A percentile compares a stretch with the other conserved stretches of the same genome.
These are phyloP conservation scores for Palythoa grandis DNA, from an alignment of 92 coral and sea anemone species.

Conservation along the genomic window DNA sequence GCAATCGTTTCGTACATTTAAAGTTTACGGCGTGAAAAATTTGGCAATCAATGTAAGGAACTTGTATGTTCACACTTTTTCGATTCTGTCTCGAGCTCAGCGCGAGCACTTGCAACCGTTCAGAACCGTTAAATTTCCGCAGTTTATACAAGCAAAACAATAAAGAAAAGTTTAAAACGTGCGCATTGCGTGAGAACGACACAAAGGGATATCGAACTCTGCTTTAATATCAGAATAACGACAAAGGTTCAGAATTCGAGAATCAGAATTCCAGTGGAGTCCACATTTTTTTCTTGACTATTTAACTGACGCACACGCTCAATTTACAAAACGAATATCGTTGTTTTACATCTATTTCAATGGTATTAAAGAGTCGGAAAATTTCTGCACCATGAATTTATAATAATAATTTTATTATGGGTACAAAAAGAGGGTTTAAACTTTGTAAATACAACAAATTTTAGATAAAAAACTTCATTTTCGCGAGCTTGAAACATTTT, in stretches of 20 bases:
- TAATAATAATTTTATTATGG: neutral
- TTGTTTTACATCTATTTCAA: neutral
- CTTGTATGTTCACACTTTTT: neutral
- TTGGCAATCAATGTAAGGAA: neutral
- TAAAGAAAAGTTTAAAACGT: neutral
- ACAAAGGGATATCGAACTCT: neutral
- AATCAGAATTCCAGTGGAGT: neutral
- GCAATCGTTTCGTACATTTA: neutral
- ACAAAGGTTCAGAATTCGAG: neutral
- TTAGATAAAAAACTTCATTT: conserved; percentile 9
- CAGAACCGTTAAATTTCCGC: neutral
- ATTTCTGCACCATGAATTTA: neutral
- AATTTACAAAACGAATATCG: neutral
- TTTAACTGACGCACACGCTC: neutral
- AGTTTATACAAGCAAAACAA: neutral
- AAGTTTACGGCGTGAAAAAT: too few species aligned
- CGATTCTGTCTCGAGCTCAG: neutral
- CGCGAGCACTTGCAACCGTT: neutral
- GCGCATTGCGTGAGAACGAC: neutral
- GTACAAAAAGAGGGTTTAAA: neutral
- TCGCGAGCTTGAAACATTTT: neutral
- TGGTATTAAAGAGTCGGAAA: neutral
- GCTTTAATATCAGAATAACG: neutral
- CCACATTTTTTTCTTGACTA: neutral
- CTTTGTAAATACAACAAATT: neutral